phyloP scores from a whole-genome alignment of 2,888 invertebrate genomes.

The Ligdia adustata region DNA sequence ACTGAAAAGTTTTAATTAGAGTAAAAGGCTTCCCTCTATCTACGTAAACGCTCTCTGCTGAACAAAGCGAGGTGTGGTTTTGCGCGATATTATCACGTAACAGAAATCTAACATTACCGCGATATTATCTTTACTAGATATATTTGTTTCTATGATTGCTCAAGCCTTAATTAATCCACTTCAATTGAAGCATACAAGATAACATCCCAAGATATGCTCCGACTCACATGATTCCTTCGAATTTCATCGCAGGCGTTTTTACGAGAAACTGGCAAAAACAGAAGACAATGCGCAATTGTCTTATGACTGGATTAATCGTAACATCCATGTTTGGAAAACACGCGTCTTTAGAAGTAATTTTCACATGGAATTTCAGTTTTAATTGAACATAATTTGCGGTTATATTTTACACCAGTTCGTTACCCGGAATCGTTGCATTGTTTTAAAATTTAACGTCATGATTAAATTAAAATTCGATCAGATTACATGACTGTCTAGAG shows the following conservation, averaged over 20 bases:
- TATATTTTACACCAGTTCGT: conserved; percentile 18
- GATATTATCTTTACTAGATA: conserved; percentile 3
- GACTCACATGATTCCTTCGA: conserved; percentile 1
- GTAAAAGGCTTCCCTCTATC: too few species aligned
- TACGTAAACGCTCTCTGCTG: too few species aligned
- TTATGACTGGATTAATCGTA: conserved; percentile 47
- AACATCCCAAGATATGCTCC: conserved; percentile 11
- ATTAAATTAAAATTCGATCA: too few species aligned
- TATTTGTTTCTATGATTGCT: background rate
- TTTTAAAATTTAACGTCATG: background rate
- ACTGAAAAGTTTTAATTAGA: too few species aligned
- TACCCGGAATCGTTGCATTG: background rate
- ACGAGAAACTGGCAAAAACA: conserved; percentile 28
- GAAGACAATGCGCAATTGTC: conserved; percentile 48
- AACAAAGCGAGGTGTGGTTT: too few species aligned
- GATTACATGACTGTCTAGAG: too few species aligned
- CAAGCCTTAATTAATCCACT: conserved; percentile 2
- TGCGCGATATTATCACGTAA: too few species aligned
- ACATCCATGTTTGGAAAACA: conserved; percentile 49
- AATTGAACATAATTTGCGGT: conserved; percentile 29
- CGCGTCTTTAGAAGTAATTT: conserved; percentile 18
- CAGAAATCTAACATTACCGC: background rate
- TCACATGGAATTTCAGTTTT: conserved; percentile 31
- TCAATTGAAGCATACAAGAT: conserved; percentile 15
- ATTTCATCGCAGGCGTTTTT: conserved; percentile 14